phyloP scores from a whole-genome alignment of 2,797 vertebrate genomes.

The Coregonus ussuriensis region DNA sequence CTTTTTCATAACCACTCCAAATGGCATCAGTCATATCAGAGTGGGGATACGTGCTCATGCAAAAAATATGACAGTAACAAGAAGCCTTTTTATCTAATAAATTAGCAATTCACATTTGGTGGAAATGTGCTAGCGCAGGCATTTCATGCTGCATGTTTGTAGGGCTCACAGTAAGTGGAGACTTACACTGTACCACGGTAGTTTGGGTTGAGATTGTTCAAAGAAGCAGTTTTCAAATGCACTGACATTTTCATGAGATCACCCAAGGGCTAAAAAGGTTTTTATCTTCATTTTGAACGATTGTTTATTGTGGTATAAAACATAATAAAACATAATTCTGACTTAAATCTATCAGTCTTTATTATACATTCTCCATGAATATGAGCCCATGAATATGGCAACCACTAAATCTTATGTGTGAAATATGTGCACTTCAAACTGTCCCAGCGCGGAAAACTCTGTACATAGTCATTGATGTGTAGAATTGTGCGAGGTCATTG shows the following conservation, averaged over 20 bases:
- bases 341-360: not conserved
- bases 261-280: conserved; percentile 34
- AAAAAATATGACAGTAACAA: conserved; percentile 26
- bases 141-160: conserved; percentile 56
- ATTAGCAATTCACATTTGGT: conserved; percentile 51
- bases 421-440: not conserved
- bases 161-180: conserved; percentile 59
- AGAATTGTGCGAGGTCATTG: not conserved
- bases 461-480: not conserved
- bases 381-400: conserved; percentile 2
- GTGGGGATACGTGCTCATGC: conserved; percentile 27
- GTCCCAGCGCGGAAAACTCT: not conserved
- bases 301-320: conserved; percentile 5
- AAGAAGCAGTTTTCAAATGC: conserved; percentile 53
- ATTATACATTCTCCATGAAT: not conserved
- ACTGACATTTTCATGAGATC: conserved; percentile 60
- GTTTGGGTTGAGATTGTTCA: conserved; percentile 42
- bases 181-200: conserved; percentile 31
- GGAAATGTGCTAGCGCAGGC: conserved; percentile 43
- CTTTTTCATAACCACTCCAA: not conserved
- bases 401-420: not conserved
- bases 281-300: conserved; percentile 37
- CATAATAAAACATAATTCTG: not conserved
- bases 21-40: conserved; percentile 23
- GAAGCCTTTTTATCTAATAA: conserved; percentile 38